phyloP scores from a whole-genome alignment of 2,113 vertebrate species.

The Odocoileus hemionus region DNA sequence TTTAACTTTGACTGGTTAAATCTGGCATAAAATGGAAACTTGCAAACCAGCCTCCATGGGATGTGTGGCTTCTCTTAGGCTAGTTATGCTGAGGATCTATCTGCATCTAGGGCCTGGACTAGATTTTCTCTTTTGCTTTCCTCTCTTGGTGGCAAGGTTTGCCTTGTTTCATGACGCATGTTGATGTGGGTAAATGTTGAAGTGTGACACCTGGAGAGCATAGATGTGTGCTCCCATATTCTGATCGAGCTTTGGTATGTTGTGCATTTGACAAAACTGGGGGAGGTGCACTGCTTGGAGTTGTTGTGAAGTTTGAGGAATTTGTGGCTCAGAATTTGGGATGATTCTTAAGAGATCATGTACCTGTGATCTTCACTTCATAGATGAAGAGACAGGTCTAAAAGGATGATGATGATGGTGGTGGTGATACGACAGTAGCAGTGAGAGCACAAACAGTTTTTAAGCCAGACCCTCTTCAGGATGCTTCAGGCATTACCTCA shows the following conservation, averaged over 20 bases:
- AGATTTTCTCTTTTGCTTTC: not conserved
- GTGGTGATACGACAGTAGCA: not conserved
- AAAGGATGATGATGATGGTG: not conserved
- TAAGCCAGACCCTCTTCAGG: not conserved
- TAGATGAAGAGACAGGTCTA: not conserved
- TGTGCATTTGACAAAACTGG: not conserved
- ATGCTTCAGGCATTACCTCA: not conserved
- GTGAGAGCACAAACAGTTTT: not conserved
- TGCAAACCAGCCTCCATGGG: constrained; percentile 52
- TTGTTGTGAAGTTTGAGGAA: not conserved
- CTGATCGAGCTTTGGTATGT: not conserved
- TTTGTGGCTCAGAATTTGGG: not conserved
- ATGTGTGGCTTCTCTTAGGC: constrained; percentile 65
- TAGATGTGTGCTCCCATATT: not conserved
- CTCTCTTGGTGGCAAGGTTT: not conserved
- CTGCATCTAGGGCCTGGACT: not conserved
- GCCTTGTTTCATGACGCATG: not conserved
- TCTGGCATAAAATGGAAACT: constrained; percentile 73
- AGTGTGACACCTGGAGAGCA: not conserved
- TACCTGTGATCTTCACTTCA: not conserved
- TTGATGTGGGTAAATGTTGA: not conserved
- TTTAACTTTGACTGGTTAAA: constrained; percentile 73
- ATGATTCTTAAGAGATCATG: not conserved
- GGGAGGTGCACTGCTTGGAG: not conserved
- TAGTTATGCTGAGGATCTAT: constrained; percentile 47